Base-by-base conservation (phyloP, 2,113 vertebrate genomes). In the Accipiter virgatus region DNA sequence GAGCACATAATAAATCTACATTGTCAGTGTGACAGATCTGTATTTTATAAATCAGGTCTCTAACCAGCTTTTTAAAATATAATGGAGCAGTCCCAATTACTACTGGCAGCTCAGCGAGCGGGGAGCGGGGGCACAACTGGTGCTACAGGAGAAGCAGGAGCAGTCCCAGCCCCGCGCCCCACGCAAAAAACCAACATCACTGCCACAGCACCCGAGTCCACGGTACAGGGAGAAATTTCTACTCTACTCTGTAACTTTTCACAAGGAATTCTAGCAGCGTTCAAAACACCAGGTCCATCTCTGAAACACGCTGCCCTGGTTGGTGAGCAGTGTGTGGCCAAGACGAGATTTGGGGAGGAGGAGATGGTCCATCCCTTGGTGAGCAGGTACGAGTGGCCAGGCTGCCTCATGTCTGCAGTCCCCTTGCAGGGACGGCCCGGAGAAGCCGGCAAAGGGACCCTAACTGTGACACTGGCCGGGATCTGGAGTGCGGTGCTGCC, bases 331-430 rank as follows among this genome's bases (percentile, higher is more conserved):
- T 9, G 1, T 1, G 5, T 34, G 48, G 59, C 38, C 21, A 21
- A 72, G 55, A n/a, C 4, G 7, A 14, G 34, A 20, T 40, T 40
- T 26, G 62, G 38, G 10, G 10, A n/a, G 5, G 17, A 73, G n/a
- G 31, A 58, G 26, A 27, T 2, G 42, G 36, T 12, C 36, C 67
- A 47, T 8, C 36, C 26, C 40, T 42, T 34, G 26, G 29, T 0
- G 0, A 59, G 16, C 32, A 56, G 45, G 61, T 26, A 12, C 15
- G 20, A 62, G 29, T 0, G 2, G 22, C 10, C 0, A 0, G 13
- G 67, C 10, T 58, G 52, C 40, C 4, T 48, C 77, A 47, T 21
- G 8, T 16, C 43, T 36, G 16, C 2, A 4, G 47, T 53, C 59
- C 13, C 14, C 42, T 20, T 45, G n/a, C 61, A 56, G 50, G 12